A percentile compares a stretch with the other conserved stretches of the same genome.
Conservation (phyloP, 2,113 vertebrate species). For the Engystomops pustulosus region DNA sequence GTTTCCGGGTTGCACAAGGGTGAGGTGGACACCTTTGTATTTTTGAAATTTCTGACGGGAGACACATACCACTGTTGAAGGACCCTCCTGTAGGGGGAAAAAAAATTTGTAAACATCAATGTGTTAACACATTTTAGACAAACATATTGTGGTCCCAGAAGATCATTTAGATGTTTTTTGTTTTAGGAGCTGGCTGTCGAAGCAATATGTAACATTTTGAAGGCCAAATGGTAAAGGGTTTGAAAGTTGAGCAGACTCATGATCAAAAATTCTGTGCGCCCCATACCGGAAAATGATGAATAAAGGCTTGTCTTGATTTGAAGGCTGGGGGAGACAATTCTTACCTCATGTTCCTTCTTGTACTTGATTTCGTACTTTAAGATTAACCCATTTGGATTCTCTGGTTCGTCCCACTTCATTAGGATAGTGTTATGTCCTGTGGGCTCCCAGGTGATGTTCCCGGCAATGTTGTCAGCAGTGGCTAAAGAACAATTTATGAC, state of each 20-base stretch:
- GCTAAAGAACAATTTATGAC: conserved; percentile 61
- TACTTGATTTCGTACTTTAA: conserved; percentile 83
- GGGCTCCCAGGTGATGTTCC: conserved; percentile 73
- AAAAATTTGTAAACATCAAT: background rate
- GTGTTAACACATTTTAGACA: background rate
- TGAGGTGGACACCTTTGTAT: conserved; percentile 72
- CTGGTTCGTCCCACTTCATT: conserved; percentile 76
- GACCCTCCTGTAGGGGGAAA: conserved; percentile 70
- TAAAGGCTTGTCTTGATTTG: no score
- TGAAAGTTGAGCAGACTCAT: no score
- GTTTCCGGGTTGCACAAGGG: conserved; percentile 76
- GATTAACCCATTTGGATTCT: conserved; percentile 79
- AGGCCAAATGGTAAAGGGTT: no score
- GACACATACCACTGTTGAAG: conserved; percentile 74
- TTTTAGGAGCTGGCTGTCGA: no score
- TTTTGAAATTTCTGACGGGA: conserved; percentile 77
- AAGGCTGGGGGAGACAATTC: no score
- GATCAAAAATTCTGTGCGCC: no score
- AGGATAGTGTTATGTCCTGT: conserved; percentile 71
- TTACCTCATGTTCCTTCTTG: conserved; percentile 75
- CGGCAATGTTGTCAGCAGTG: conserved; percentile 76
- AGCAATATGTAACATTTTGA: no score
- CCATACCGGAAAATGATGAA: no score
- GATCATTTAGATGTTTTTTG: no score
- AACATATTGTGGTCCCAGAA: no score